Evolutionary conservation across 53 echinoderm and acorn worm genomes (phyloP).

Genomic region (Paracentrotus lividus): DNA sequence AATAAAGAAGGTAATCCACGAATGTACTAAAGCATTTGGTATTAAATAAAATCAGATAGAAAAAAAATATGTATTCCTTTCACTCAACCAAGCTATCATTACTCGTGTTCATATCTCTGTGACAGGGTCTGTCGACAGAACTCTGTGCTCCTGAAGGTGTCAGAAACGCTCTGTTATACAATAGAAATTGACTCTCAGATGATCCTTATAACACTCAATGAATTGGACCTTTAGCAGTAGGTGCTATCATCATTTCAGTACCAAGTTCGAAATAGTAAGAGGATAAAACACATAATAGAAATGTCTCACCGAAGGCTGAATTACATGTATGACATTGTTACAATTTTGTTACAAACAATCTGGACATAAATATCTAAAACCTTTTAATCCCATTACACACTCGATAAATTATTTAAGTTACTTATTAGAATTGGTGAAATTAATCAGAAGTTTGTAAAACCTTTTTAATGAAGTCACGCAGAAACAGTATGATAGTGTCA

Average conservation of each 20-base stretch:
- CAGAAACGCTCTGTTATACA: slow-evolving; percentile 96
- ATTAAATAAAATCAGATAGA: too few species aligned
- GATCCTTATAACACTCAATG: slow-evolving; percentile 96
- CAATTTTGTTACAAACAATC: too few species aligned
- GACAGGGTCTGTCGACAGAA: slow-evolving; percentile 95
- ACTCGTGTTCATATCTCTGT: slow-evolving; percentile 99
- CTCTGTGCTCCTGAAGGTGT: slow-evolving; percentile 91
- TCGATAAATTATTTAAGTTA: too few species aligned
- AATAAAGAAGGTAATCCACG: too few species aligned
- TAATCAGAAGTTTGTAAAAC: too few species aligned
- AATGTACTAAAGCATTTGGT: too few species aligned
- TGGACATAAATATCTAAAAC: too few species aligned
- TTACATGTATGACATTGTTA: too few species aligned
- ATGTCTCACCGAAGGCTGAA: background rate
- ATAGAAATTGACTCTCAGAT: slow-evolving; percentile 94
- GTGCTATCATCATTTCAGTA: slow-evolving; percentile 96
- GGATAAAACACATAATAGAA: background rate
- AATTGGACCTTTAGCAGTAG: slow-evolving; percentile 87
- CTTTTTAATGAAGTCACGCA: too few species aligned
- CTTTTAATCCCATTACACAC: too few species aligned
- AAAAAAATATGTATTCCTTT: background rate
- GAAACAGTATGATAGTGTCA: background rate
- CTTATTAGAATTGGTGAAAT: background rate
- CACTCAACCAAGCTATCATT: background rate
- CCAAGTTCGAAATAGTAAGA: slow-evolving; percentile 81